Evolutionary conservation across 1,140 invertebrate species (phyloP), one percentile per base, ranked within the genome.

Genomic region (Philaenus spumarius): DNA sequence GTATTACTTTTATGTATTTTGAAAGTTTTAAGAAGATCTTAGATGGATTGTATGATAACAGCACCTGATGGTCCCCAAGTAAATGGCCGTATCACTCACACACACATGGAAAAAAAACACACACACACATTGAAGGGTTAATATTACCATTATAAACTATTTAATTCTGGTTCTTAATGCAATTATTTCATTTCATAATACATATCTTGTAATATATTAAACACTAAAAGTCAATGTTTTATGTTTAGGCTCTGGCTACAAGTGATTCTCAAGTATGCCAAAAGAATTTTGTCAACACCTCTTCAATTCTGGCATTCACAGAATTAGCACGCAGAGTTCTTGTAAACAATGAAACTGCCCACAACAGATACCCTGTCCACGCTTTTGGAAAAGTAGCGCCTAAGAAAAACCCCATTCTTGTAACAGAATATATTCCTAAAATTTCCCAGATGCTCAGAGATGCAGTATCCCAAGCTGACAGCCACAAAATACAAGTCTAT

Each of bases 291-390:
- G 63, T 86, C 1, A 78, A 81, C 60, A 66, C 68, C 14, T 71
- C 77, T 17, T 77, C 80, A 35, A 62, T 85, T 35, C 60, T 84
- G 26, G 66, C 80, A 14, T 81, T 80, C 47, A 69, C 80, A 12
- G 74, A 76, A 57, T 72, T 86, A n/a, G 72, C 83, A n/a, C 73
- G 79, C 47, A 72, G 75, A 62, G 78, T 78, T 37, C 78, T 80
- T 55, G 77, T 83, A 2, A 73, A 81, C 67, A 74, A 76, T 40
- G 64, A 67, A n/a, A 75, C 73, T 15, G 74, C 78, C 5, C 76
- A 82, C 62, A 76, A 73, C n/a, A 72, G 75, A 55, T 87, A 79
- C 65, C 83, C 84, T 1, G 75, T 79, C 3, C 77, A 86, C 63
- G 74, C 73, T 66, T 85, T 78, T 60, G 82, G 81, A 35, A 72